Percentiles rank a stretch among this genome's conserved stretches.
These are phyloP conservation scores for Fundulus diaphanus DNA, from an alignment of 2,797 vertebrate genomes.

Conservation along the genomic window DNA sequence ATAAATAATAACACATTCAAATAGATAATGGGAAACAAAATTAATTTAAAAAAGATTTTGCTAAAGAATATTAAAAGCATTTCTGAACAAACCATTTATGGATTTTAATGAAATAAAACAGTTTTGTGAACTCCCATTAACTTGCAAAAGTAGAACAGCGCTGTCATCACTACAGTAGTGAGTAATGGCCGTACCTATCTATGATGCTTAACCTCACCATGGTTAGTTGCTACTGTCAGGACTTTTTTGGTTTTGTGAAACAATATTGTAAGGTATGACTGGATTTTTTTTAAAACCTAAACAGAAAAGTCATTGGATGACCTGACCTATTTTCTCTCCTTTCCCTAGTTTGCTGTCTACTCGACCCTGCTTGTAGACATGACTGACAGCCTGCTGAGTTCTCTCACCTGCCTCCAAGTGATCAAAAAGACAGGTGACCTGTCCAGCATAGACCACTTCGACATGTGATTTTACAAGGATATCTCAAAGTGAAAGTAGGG, in stretches of 20 bases:
- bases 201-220: neutral
- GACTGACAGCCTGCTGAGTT: slow-evolving; percentile 64
- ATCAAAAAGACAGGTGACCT: slow-evolving; percentile 56
- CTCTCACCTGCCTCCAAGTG: slow-evolving; percentile 54
- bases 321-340: neutral
- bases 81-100: too few species aligned
- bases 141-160: neutral
- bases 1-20: too few species aligned
- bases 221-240: neutral
- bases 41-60: too few species aligned
- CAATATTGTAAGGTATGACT: neutral
- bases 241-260: neutral
- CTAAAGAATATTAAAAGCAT: too few species aligned
- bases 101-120: neutral
- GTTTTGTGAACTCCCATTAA: neutral
- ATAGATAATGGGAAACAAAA: too few species aligned
- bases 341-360: slow-evolving; percentile 3
- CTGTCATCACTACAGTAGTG: neutral
- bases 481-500: slow-evolving; percentile 35
- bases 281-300: neutral
- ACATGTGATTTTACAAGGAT: slow-evolving; percentile 49
- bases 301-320: slow-evolving; percentile 28
- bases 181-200: neutral
- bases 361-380: slow-evolving; percentile 23
- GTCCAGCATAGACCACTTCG: slow-evolving; percentile 21